Conservation (phyloP, 2,888 invertebrate genomes). For the Drosophila barbarae region DNA sequence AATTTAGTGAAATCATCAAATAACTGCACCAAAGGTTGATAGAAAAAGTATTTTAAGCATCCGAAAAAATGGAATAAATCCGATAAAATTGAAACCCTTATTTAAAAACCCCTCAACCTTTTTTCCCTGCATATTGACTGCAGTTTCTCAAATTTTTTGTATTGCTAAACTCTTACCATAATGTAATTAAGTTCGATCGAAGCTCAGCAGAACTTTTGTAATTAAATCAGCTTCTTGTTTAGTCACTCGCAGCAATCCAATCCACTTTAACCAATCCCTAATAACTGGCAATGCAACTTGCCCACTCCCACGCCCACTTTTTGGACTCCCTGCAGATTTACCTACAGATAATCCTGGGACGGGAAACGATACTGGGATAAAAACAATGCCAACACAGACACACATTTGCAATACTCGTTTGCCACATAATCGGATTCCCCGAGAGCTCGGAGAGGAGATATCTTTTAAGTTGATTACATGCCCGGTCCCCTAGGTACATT, state of each 20-base stretch:
- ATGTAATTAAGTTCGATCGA: not conserved
- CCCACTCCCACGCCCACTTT: not conserved
- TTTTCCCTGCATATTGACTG: not conserved
- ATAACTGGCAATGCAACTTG: slow-evolving; percentile 10
- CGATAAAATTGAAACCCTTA: not conserved
- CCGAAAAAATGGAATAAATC: too few relatives aligned
- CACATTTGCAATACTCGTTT: slow-evolving; percentile 13
- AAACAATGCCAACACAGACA: slow-evolving; percentile 18
- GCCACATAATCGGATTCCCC: slow-evolving; percentile 26
- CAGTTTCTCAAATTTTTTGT: not conserved
- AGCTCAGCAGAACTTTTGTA: not conserved
- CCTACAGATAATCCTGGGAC: not conserved
- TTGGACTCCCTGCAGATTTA: not conserved
- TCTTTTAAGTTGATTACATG: slow-evolving; percentile 32
- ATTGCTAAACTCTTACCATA: not conserved
- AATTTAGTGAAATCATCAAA: not conserved
- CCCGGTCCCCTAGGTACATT: slow-evolving; percentile 12
- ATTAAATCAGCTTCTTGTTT: slow-evolving; percentile 10
- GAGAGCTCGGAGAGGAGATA: slow-evolving; percentile 4
- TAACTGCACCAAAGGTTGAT: not conserved
- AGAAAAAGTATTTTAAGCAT: not conserved
- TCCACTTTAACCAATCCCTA: slow-evolving; percentile 12
- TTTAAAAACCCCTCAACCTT: not conserved
- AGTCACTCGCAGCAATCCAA: slow-evolving; percentile 10
- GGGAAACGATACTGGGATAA: not conserved